Evolutionary conservation across 2,888 invertebrate species (phyloP).

Genomic region (Dolomedes plantarius): DNA sequence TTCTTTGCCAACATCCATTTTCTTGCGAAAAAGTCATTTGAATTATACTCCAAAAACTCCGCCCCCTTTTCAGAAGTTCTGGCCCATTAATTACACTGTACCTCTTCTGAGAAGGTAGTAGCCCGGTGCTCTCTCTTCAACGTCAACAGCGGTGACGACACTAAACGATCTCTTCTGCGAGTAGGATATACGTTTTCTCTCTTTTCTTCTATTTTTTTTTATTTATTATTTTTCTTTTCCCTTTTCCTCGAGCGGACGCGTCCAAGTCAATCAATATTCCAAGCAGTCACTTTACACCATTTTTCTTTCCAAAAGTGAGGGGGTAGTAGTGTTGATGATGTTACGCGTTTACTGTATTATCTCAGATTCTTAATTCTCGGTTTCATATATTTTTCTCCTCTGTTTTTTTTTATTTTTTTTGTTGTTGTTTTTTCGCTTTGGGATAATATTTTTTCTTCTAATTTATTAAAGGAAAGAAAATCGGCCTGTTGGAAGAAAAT

Average conservation of each 20-base stretch:
- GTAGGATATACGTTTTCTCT: background rate
- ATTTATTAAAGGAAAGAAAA: background rate
- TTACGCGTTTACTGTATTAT: background rate
- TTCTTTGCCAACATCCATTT: no score
- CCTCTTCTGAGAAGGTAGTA: background rate
- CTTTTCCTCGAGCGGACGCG: background rate
- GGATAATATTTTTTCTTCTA: background rate
- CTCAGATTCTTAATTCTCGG: background rate
- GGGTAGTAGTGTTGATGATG: background rate
- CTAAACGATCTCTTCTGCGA: background rate
- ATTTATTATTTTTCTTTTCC: no score
- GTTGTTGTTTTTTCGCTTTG: background rate
- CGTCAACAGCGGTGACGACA: constrained; percentile 6
- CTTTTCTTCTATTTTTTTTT: background rate
- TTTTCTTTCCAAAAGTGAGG: background rate
- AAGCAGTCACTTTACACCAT: background rate
- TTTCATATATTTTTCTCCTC: no score
- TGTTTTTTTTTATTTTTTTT: no score
- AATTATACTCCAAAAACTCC: background rate
- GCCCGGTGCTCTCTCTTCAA: background rate
- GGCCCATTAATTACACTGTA: background rate
- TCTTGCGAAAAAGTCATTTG: background rate
- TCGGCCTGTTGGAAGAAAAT: background rate
- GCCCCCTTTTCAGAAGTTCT: background rate
- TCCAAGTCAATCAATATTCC: constrained; percentile 11